Conservation (phyloP, 2,797 vertebrate species). For the Manis javanica region DNA sequence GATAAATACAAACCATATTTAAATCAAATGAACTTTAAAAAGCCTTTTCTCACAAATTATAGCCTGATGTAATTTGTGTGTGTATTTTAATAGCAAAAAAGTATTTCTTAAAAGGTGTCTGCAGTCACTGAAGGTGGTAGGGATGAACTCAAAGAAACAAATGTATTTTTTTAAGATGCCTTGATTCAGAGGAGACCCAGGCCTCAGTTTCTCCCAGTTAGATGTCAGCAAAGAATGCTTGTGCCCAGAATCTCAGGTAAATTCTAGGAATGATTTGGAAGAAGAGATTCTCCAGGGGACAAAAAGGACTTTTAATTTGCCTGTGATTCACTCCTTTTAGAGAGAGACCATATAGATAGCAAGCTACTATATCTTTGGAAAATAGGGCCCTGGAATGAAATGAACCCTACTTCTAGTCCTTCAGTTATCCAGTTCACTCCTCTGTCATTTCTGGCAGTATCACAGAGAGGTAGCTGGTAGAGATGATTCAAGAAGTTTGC, state of each 20-base stretch:
- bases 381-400: background rate
- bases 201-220: background rate
- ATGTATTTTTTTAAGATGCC: background rate
- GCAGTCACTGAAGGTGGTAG: background rate
- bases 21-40: conserved; percentile 17
- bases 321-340: background rate
- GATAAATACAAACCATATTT: conserved; percentile 36
- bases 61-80: conserved; percentile 32
- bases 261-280: background rate
- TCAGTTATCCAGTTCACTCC: too few relatives aligned
- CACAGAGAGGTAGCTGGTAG: background rate
- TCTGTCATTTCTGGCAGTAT: background rate
- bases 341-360: background rate
- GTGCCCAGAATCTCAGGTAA: background rate
- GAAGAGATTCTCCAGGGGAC: background rate
- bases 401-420: background rate
- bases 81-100: conserved; percentile 47
- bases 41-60: background rate
- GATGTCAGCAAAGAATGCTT: background rate
- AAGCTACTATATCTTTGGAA: background rate
- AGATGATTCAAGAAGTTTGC: conserved; percentile 9
- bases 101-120: background rate
- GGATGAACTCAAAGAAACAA: background rate
- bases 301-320: background rate
- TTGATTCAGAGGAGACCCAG: background rate